Base-by-base conservation (phyloP, 2,113 vertebrate species). In the Silurus asotus region DNA sequence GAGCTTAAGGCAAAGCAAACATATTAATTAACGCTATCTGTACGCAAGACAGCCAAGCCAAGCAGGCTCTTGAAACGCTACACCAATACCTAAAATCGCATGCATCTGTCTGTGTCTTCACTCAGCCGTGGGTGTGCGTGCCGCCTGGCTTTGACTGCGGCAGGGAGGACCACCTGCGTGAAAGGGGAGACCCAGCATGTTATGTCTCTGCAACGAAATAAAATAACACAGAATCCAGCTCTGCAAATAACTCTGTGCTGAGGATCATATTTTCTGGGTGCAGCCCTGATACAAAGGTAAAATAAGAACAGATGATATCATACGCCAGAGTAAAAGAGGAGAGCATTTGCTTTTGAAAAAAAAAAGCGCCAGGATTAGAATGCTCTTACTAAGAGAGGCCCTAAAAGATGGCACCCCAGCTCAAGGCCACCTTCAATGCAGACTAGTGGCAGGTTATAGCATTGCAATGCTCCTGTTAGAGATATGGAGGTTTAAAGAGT, bases 251-350 rank as follows among this genome's bases (percentile, higher is more conserved):
- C 93, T 95, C 93, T 89, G 89, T 91, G 92, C 69, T 83, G 91
- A 93, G 94, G 94, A 94, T 95, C 93, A 93, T 95, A 37, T 95
- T 88, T 95, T 94, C 95, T 92, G 93, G 89, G 91, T 92, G 92
- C 90, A 92, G 92, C 20, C 92, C 92, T 88, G 92, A 94, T 93
- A 94, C 86, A 93, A 93, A 94, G 93, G 94, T 95, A 94, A 94
- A 94, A 95, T 95, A 95, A 94, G 94, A 96, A 93, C 94, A 95
- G 94, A 96, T 95, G 94, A 95, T 93, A 94, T 93, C 92, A 92
- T 92, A 83, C 85, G 67, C 87, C 86, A 88, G 87, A 88, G 91
- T 87, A 84, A 88, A 37, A n/a, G 69, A 61, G 70, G 74, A 81
- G 55, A 64, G 20, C 74, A 61, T 55, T 77, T 51, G 45, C 83